Base-by-base conservation (phyloP, 2,888 invertebrate species). In the Drosophila neotestacea region DNA sequence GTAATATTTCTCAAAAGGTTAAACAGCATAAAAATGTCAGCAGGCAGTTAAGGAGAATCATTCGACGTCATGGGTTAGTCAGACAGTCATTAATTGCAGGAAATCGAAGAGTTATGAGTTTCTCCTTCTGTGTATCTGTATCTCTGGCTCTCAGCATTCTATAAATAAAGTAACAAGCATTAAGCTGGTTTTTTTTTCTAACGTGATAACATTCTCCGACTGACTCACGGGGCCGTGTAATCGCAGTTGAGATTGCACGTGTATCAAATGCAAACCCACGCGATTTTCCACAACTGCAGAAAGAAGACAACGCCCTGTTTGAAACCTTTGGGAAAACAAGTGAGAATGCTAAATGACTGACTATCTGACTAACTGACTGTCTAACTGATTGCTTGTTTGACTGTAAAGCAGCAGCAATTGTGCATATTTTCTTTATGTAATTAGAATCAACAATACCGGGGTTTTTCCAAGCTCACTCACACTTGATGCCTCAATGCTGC, bases 41-140 rank as follows among this genome's bases (percentile, higher is more conserved):
- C 74, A 58, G 68, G 16, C 54, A 50, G 36, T 69, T 72, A 11
- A 10, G 42, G 0, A 55, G 60, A 46, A 55, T 47, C 32, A 46
- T 61, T 58, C 32, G 22, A 51, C 61, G 64, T 32, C 62, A 71
- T 71, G 61, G 60, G 16, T 54, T 47, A 48, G n/a, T 55, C 61
- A 54, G 52, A 58, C 44, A 44, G 42, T 65, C 59, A 61, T 75
- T 67, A 71, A 68, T 47, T 60, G 54, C 73, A 67, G 81, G 77
- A 81, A 81, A 79, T 69, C 54, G 46, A 68, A 60, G 54, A 80
- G 55, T 61, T 78, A 68, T 80, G 80, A 68, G 32, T 46, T 38
- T 34, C 32, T 50, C 41, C 13, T 30, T 30, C 7, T 38, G 16
- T 9, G n/a, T 6, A n/a, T 9, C 59, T 22, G 46, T 51, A 46